Base-by-base conservation (phyloP, 2,797 vertebrate genomes). In the Liparis tanakae region DNA sequence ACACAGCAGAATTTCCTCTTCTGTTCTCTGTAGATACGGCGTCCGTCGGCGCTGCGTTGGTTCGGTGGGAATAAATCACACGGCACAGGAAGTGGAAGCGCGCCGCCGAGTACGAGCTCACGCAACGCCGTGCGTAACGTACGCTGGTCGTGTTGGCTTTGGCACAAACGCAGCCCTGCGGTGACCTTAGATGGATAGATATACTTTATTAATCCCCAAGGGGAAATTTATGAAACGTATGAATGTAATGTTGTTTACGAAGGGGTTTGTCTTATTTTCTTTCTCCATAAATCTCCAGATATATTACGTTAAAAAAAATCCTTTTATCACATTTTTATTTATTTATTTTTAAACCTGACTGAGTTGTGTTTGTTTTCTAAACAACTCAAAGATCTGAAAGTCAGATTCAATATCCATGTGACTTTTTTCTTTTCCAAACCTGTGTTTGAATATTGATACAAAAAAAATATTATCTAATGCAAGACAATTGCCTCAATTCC, bases 1-100 rank as follows among this genome's bases (percentile, higher is more conserved):
- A 81, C 86, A 81, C 79, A 86, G 72, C 81, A 39, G 70, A 71
- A 69, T 85, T 88, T 90, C 78, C 61, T 30, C 30, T 1, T 30
- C 30, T 1, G 72, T 68, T 85, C 80, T 89, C 76, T 87, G 80
- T 74, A 88, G 87, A 91, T 87, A 88, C 15, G 7, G 46, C 18
- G 60, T 74, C 78, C 81, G 75, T 70, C 79, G 17, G 76, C 66
- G 75, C 81, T 43, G 69, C 20, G 67, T 51, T 70, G 64, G 81
- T n/a, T 51, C 69, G 64, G 79, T 84, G 78, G 71, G 83, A 86
- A 88, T 89, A 87, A 91, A 89, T 89, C 85, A 85, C 65, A 82
- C 75, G 82, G 75, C 81, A 81, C 81, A 81, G 64, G 25, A 61
- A 68, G 71, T 63, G 22, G 71, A 72, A 60, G 69, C 68, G 63